Evolutionary conservation across 1,140 invertebrate genomes (phyloP), one percentile per base, ranked within the genome.

Genomic region (Panagrolaimus sp.): DNA sequence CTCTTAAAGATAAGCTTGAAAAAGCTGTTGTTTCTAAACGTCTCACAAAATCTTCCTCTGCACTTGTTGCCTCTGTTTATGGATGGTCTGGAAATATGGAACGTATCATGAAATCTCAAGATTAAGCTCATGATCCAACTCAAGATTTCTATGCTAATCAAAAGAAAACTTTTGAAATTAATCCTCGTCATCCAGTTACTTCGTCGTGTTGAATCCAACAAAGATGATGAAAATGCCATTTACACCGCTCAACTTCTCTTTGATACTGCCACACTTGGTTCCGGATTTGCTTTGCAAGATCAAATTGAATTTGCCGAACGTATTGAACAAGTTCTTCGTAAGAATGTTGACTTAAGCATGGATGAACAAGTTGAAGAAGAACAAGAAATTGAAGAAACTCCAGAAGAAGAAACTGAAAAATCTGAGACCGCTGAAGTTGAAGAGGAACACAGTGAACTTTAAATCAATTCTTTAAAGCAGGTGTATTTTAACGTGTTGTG

Each of bases 71-170:
- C 51, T 91, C 90, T 69, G 90, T 92, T 86, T 98, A 94, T 84
- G 93, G 93, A 66, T 95, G 79, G 93, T 96, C 94, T 75, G 96
- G 94, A 68, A 98, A 98, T 83, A 98, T 98, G 96, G 96, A 98
- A 85, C 88, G 95, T 65, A 87, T 98, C 62, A 93, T 93, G 65
- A 87, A 92, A 72, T 93, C 92, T 11, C 96, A 98, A 84, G 93
- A 95, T 20, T 96, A 97, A 85, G 85, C 91, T 3, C 90, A 96
- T 80, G 95, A 98, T 87, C 88, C 92, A 11, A 91, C 92, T 75
- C 89, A 91, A 81, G 88, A 88, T 84, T 88, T 94, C 84, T 97
- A 98, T 82, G 85, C 96, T 11, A 91, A 89, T 73, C 94, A 98
- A 84, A 98, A 96, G 88, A 98, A 98, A 84, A 93, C 91, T 20